phyloP scores from a whole-genome alignment of 2,113 vertebrate species.

The Dolichallabes microphthalmus region DNA sequence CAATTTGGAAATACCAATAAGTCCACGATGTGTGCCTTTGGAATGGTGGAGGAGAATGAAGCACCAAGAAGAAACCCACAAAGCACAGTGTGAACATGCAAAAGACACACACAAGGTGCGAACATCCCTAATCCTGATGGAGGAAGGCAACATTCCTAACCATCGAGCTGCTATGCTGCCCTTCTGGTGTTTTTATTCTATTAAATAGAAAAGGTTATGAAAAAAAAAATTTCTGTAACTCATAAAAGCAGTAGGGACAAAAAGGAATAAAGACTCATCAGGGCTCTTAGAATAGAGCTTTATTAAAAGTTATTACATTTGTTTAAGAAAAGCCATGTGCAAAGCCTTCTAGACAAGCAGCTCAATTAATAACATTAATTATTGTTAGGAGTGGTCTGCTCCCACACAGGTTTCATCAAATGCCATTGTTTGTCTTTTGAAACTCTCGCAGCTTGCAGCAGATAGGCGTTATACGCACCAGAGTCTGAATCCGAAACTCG shows the following conservation, averaged over 20 bases:
- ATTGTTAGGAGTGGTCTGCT: not conserved
- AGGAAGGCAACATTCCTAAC: too few species aligned
- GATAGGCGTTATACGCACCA: slow-evolving; percentile 5
- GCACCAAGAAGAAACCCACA: too few species aligned
- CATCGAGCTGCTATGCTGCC: too few species aligned
- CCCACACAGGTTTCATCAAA: not conserved
- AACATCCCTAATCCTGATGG: too few species aligned
- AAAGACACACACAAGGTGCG: too few species aligned
- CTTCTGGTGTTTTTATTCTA: not conserved
- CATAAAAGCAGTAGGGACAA: not conserved
- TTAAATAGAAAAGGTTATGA: not conserved
- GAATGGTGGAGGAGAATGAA: too few species aligned
- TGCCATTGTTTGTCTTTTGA: not conserved
- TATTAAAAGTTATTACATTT: slow-evolving; percentile 64
- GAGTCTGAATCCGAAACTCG: not conserved
- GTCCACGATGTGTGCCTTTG: too few species aligned
- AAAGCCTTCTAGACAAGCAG: slow-evolving; percentile 36
- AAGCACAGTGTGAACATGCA: too few species aligned
- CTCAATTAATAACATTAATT: not conserved
- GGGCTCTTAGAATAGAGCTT: slow-evolving; percentile 52
- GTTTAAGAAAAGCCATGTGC: slow-evolving; percentile 61
- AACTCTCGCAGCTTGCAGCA: not conserved
- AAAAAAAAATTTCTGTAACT: not conserved
- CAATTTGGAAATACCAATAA: too few species aligned
- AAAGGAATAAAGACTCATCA: slow-evolving; percentile 2